Conservation (phyloP, 1,140 invertebrate species). For the Brachionus asplanchnoidis region DNA sequence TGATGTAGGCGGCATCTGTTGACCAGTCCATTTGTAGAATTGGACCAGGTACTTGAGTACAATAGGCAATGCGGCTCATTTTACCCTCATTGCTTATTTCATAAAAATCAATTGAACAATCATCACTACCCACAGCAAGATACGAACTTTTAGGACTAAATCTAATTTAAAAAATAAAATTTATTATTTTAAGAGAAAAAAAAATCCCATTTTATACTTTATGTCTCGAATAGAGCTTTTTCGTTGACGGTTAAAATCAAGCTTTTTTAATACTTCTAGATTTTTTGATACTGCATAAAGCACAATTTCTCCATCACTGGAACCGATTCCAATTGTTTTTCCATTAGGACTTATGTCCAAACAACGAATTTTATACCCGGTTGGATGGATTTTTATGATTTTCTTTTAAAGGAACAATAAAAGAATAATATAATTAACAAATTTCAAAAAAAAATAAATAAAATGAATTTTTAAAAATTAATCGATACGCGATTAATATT, state of each 20-base stretch:
- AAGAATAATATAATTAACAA: no score
- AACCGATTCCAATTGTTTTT: constrained; percentile 53
- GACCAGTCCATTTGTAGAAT: constrained; percentile 57
- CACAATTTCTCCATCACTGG: constrained; percentile 50
- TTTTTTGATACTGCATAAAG: not conserved
- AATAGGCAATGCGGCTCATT: constrained; percentile 51
- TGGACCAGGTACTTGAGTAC: constrained; percentile 53
- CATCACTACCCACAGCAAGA: constrained; percentile 55
- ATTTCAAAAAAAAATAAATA: not conserved
- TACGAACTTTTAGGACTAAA: constrained; percentile 52
- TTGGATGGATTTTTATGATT: constrained; percentile 49
- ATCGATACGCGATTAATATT: no score
- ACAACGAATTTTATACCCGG: constrained; percentile 47
- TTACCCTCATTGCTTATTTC: constrained; percentile 48
- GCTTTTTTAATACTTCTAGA: not conserved
- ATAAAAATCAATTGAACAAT: constrained; percentile 55
- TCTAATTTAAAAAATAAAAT: no score
- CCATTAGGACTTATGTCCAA: constrained; percentile 52
- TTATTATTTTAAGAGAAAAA: no score
- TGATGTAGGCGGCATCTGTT: constrained; percentile 51
- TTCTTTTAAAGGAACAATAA: constrained; percentile 48
- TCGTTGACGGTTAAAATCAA: constrained; percentile 16
- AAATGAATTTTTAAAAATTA: no score
- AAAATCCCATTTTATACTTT: no score
- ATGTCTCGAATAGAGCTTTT: constrained; percentile 16